Conservation (phyloP, 2,113 vertebrate species). For the Periophthalmodon schlosseri region DNA sequence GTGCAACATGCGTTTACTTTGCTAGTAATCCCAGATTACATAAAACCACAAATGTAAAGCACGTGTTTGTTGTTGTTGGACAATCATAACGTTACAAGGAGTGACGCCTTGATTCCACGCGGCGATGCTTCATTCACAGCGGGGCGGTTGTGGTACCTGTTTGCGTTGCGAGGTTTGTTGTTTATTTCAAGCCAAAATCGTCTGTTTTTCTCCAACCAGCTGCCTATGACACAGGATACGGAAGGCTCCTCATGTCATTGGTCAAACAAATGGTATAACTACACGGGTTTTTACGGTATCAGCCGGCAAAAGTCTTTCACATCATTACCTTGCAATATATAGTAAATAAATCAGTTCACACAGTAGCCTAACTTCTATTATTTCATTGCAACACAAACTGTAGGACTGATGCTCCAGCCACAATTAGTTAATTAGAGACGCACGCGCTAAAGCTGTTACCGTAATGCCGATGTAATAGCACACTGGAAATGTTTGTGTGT, state of each 20-base stretch:
- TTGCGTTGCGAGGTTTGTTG: conserved; percentile 7
- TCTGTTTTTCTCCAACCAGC: neutral
- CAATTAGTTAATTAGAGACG: no score
- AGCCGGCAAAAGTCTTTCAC: neutral
- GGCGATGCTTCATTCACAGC: neutral
- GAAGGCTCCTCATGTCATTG: neutral
- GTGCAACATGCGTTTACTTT: conserved; percentile 5
- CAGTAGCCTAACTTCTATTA: no score
- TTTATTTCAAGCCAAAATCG: neutral
- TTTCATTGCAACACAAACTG: no score
- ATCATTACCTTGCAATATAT: no score
- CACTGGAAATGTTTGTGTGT: neutral
- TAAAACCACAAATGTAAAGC: conserved; percentile 47
- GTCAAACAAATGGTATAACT: neutral
- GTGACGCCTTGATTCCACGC: conserved; percentile 20
- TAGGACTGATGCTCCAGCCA: no score
- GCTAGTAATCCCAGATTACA: conserved; percentile 57
- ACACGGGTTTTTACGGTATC: neutral
- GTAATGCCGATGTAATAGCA: neutral
- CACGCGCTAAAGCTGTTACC: neutral
- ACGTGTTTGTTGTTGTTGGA: conserved; percentile 51
- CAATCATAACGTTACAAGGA: conserved; percentile 64
- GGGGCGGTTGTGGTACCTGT: conserved; percentile 9
- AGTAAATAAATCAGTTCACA: no score
- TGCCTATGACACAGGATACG: neutral